phyloP scores from a whole-genome alignment of 2,888 invertebrate species.

The Mimas tiliae region DNA sequence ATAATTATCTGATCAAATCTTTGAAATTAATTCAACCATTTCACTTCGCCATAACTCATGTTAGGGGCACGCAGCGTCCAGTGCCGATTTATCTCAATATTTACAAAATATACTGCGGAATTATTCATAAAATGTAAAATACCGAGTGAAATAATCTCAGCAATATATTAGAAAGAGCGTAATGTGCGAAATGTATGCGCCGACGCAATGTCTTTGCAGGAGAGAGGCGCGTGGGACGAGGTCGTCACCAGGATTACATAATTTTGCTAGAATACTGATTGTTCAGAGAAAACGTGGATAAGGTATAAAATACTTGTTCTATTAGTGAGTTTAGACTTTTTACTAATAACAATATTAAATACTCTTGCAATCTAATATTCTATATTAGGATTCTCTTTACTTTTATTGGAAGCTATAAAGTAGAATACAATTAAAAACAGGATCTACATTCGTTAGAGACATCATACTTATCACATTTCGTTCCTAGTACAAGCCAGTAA shows the following conservation, averaged over 20 bases:
- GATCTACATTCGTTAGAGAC: too few species aligned
- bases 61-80: conserved; percentile 14
- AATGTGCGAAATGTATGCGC: conserved; percentile 62
- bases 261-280: conserved; percentile 19
- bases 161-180: conserved; percentile 39
- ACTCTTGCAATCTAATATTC: too few species aligned
- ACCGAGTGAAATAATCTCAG: conserved; percentile 26
- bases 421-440: too few species aligned
- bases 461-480: too few species aligned
- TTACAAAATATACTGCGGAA: conserved; percentile 20
- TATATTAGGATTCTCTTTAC: too few species aligned
- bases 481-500: too few species aligned
- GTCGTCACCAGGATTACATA: conserved; percentile 40
- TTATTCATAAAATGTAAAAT: conserved; percentile 27
- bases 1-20: background rate
- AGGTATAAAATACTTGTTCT: conserved; percentile 2
- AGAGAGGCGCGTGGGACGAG: conserved; percentile 64
- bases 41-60: background rate
- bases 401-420: too few species aligned
- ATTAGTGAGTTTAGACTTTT: background rate
- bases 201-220: conserved; percentile 60
- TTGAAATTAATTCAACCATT: conserved; percentile 20
- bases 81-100: conserved; percentile 25
- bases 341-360: too few species aligned
- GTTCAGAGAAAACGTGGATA: conserved; percentile 5